Evolutionary conservation across 2,888 invertebrate genomes (phyloP).

Genomic region (Malthinus flaveolus): DNA sequence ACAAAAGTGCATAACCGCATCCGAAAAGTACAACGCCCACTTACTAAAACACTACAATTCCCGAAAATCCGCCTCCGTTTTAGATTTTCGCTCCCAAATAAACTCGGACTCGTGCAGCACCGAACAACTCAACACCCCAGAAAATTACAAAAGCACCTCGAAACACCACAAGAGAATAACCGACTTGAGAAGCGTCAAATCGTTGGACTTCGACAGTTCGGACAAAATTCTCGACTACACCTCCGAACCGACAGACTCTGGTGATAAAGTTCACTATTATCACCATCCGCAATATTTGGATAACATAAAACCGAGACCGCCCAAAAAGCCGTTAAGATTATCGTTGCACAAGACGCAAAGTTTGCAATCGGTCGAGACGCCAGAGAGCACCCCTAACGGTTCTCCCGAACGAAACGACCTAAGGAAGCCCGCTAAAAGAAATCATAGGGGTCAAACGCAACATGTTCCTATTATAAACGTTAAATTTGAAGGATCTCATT

Average conservation of each 20-base stretch:
- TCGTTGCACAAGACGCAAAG: slow-evolving; percentile 84
- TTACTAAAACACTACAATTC: slow-evolving; percentile 56
- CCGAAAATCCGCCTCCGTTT: slow-evolving; percentile 60
- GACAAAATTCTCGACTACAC: slow-evolving; percentile 58
- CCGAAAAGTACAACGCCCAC: slow-evolving; percentile 52
- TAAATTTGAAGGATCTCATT: slow-evolving; percentile 23
- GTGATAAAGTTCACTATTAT: slow-evolving; percentile 55
- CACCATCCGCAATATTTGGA: slow-evolving; percentile 42
- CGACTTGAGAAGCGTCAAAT: slow-evolving; percentile 68
- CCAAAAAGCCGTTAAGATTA: slow-evolving; percentile 80
- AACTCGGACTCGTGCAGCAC: slow-evolving; percentile 53
- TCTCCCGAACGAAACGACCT: slow-evolving; percentile 37
- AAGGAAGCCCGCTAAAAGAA: slow-evolving; percentile 65
- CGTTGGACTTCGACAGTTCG: slow-evolving; percentile 79
- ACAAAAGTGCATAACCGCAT: slow-evolving; percentile 50
- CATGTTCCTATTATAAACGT: slow-evolving; percentile 21
- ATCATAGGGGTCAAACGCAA: slow-evolving; percentile 58
- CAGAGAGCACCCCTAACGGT: slow-evolving; percentile 42
- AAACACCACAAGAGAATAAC: slow-evolving; percentile 37
- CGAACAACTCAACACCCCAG: slow-evolving; percentile 51
- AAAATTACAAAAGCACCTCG: slow-evolving; percentile 48
- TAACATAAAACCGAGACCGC: slow-evolving; percentile 67
- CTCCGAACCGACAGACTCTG: slow-evolving; percentile 61
- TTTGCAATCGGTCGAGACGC: slow-evolving; percentile 70
- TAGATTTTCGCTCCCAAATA: slow-evolving; percentile 59